Base-by-base conservation (phyloP, 2,113 vertebrate genomes). In the Arothron firmamentum region DNA sequence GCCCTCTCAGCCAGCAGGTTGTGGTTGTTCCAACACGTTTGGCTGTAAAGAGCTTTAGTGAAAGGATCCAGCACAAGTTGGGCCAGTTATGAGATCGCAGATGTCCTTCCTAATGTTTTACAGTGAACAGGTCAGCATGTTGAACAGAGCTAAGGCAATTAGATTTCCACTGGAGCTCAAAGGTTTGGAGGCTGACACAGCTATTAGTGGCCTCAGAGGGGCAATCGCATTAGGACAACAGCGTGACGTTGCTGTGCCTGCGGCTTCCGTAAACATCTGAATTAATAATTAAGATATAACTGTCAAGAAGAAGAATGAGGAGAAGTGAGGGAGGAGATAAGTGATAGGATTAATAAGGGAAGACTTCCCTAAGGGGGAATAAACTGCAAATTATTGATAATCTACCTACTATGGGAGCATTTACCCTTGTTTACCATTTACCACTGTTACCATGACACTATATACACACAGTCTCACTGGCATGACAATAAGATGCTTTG, bases 231-330 rank as follows among this genome's bases (percentile, higher is more conserved):
- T 5, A 5, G 4, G 6, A 25, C 19, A 1, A 21, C n/a, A 55
- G 47, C 31, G 68, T 62, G 9, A 52, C 52, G 68, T 59, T 62
- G 23, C 34, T 45, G 54, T 47, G 21, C 65, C 23, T 18, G 10
- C 18, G 51, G 62, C 42, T 52, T 70, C 67, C 68, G 72, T 75
- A 77, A 84, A 68, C 6, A 8, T 49, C 19, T 8, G 15, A 55
- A 54, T 82, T 57, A 72, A 81, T 71, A 75, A 79, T 77, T 75
- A 65, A 73, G 41, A 74, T 18, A 55, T 2, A 53, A 41, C 28
- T 41, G 58, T 54, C 56, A 34, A 46, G 15, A 15, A 25, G 13
- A 58, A 12, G 20, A 28, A 15, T n/a, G 45, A 47, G 57, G 58
- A 18, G 51, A 56, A 47, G 31, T 47, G 55, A 45, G 34, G 38